A percentile compares a stretch with the other conserved stretches of the same genome.
Evolutionary conservation across 1,140 invertebrate genomes (phyloP).

Genomic region (Sipha flava): DNA sequence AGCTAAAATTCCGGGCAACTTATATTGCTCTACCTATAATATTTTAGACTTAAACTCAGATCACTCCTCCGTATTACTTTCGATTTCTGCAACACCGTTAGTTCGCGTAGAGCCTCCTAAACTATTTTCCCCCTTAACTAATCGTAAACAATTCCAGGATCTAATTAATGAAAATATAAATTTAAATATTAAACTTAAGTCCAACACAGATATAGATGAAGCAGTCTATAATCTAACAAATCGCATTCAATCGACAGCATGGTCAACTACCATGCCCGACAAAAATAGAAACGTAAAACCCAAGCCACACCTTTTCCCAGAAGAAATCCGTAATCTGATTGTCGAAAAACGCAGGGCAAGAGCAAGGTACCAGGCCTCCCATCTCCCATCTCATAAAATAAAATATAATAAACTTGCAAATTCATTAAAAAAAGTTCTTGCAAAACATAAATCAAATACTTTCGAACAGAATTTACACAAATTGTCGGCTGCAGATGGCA

Average conservation of each 20-base stretch:
- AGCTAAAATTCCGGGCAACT: too few species aligned
- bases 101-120: neutral
- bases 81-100: neutral
- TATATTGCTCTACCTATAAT: too few species aligned
- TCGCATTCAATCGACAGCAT: neutral
- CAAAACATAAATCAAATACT: neutral
- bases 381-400: neutral
- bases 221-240: neutral
- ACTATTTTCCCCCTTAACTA: neutral
- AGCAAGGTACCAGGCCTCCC: neutral
- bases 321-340: neutral
- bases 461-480: neutral
- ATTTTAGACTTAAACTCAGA: too few species aligned
- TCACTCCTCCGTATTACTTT: too few species aligned
- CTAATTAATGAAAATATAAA: neutral
- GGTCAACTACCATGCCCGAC: neutral
- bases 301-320: neutral
- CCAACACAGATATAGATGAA: neutral
- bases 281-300: neutral
- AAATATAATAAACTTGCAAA: neutral
- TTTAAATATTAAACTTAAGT: neutral
- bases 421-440: neutral
- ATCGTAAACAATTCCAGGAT: neutral
- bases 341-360: neutral
- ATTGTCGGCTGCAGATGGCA: neutral